A percentile compares a stretch with the other conserved stretches of the same genome.
Conservation (phyloP, 2,888 invertebrate genomes). For the Mythimna vitellina region DNA sequence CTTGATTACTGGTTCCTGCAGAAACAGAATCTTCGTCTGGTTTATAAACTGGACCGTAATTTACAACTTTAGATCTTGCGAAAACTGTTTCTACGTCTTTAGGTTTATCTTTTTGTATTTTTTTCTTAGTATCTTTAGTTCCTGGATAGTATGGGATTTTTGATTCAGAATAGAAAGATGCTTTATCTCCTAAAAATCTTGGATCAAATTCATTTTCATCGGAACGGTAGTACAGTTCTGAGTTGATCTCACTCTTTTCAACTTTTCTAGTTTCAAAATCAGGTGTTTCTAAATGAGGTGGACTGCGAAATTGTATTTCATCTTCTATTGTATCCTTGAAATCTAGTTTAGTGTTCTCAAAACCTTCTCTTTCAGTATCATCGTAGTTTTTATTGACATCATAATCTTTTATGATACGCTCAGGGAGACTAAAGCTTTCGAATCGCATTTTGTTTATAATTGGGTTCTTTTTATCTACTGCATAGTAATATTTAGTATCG, state of each 20-base stretch:
- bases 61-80: conserved; percentile 81
- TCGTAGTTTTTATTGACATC: conserved; percentile 40
- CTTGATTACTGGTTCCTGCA: conserved; percentile 10
- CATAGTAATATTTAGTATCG: conserved; percentile 75
- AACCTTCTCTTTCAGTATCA: conserved; percentile 31
- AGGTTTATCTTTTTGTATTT: conserved; percentile 24
- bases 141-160: conserved; percentile 43
- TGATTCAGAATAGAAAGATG: conserved; percentile 63
- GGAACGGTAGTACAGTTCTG: conserved; percentile 24
- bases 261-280: conserved; percentile 80
- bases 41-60: conserved; percentile 68
- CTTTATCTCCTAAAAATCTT: conserved; percentile 56
- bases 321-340: conserved; percentile 1
- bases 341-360: background rate
- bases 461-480: conserved; percentile 67
- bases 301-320: conserved; percentile 69
- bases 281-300: conserved; percentile 76
- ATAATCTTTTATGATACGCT: conserved; percentile 25
- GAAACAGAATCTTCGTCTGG: conserved; percentile 29
- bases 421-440: conserved; percentile 20
- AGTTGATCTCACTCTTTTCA: conserved; percentile 57
- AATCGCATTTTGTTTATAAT: conserved; percentile 2
- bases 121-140: conserved; percentile 22
- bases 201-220: conserved; percentile 38
- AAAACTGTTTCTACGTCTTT: conserved; percentile 78